phyloP scores from a whole-genome alignment of 2,888 invertebrate genomes.

The Phlogophora meticulosa region DNA sequence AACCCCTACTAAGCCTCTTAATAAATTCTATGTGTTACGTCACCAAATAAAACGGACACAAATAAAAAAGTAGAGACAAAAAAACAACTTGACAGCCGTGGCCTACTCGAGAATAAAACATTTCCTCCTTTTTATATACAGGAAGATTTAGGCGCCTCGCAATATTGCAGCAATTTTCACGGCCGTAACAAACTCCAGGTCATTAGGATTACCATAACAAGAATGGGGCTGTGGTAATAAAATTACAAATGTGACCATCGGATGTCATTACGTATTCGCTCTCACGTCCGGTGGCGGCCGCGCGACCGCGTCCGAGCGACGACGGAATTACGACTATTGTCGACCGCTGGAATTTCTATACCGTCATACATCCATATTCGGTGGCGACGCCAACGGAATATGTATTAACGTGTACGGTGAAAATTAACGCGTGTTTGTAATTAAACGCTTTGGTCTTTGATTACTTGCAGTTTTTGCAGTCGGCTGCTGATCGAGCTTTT shows the following conservation, averaged over 20 bases:
- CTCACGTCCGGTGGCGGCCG: constrained; percentile 76
- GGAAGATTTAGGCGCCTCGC: constrained; percentile 44
- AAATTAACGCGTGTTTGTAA: constrained; percentile 56
- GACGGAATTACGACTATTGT: constrained; percentile 77
- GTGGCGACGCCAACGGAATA: constrained; percentile 53
- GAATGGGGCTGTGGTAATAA: constrained; percentile 80
- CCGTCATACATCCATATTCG: constrained; percentile 54
- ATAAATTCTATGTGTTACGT: constrained; percentile 31
- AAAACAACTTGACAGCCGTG: constrained; percentile 34
- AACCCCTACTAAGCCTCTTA: constrained; percentile 15
- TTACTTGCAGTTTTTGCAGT: constrained; percentile 15
- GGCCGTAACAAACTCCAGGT: constrained; percentile 69
- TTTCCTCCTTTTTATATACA: constrained; percentile 16
- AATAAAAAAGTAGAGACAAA: constrained; percentile 23
- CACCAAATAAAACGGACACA: constrained; percentile 22
- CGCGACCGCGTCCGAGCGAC: constrained; percentile 66
- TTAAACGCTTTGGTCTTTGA: constrained; percentile 32
- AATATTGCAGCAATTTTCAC: constrained; percentile 57
- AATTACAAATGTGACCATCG: constrained; percentile 84
- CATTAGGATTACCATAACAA: constrained; percentile 81
- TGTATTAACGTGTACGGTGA: constrained; percentile 44
- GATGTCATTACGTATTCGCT: constrained; percentile 83
- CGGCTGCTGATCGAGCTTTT: not conserved
- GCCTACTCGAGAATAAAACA: constrained; percentile 15
- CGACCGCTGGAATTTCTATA: constrained; percentile 63